Percentiles rank a stretch among this genome's conserved stretches.
phyloP scores from a whole-genome alignment of 2,113 vertebrate species.

The Microtus pennsylvanicus region DNA sequence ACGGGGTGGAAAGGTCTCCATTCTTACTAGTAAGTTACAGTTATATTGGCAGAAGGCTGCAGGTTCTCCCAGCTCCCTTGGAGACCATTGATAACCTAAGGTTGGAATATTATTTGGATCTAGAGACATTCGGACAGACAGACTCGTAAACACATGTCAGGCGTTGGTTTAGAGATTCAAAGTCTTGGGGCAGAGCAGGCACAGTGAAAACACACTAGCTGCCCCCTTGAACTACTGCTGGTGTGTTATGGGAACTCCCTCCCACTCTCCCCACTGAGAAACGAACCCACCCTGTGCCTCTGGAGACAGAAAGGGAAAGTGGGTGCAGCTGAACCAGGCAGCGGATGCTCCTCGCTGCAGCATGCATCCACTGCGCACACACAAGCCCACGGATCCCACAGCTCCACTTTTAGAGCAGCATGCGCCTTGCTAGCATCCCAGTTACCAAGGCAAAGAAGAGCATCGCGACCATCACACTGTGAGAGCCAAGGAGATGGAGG shows the following conservation, averaged over 20 bases:
- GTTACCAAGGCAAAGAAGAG: slow-evolving; percentile 71
- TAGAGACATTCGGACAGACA: not conserved
- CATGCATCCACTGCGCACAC: not conserved
- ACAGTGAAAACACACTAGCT: not conserved
- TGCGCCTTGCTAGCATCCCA: not conserved
- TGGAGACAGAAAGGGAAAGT: not conserved
- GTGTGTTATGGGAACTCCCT: not conserved
- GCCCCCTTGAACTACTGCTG: not conserved
- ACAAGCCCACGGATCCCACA: slow-evolving; percentile 46
- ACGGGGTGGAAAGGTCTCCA: rapidly evolving
- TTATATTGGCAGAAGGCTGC: not conserved
- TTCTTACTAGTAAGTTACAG: too few relatives aligned
- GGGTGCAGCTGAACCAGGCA: not conserved
- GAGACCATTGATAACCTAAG: not conserved
- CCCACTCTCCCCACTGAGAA: not conserved
- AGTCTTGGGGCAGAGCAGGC: not conserved
- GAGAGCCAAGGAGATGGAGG: slow-evolving; percentile 33
- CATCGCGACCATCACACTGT: not conserved
- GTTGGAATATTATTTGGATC: too few relatives aligned
- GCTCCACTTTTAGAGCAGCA: slow-evolving; percentile 52
- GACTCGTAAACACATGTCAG: not conserved
- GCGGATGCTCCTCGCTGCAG: not conserved
- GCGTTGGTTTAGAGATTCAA: not conserved
- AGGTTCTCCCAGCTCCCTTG: not conserved
- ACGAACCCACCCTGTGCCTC: not conserved